Conservation (phyloP, 2,888 invertebrate genomes). For the Phasia obesa region DNA sequence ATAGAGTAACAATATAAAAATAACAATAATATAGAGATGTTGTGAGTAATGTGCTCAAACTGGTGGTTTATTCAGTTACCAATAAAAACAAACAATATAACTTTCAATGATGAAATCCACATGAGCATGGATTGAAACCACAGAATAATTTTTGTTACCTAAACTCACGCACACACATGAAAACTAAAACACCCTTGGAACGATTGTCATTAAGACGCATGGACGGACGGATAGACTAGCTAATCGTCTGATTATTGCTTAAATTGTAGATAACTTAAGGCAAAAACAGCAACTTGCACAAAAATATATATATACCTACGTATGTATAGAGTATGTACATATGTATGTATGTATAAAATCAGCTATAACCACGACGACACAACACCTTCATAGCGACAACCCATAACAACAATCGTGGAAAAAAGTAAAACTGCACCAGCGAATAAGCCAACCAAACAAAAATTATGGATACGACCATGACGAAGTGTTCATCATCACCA, state of each 20-base stretch:
- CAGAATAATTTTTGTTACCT: conserved; percentile 36
- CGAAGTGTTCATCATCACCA: conserved; percentile 57
- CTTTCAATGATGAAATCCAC: conserved; percentile 48
- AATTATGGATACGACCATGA: conserved; percentile 56
- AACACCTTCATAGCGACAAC: conserved; percentile 37
- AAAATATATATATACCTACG: conserved; percentile 60
- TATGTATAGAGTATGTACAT: no score
- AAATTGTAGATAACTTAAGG: conserved; percentile 36
- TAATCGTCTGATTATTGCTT: conserved; percentile 8
- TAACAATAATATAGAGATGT: conserved; percentile 38
- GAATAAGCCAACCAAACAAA: conserved; percentile 47
- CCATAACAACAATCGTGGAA: conserved; percentile 34
- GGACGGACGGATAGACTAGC: conserved; percentile 5
- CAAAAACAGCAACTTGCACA: conserved; percentile 62
- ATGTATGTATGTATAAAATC: conserved; percentile 39
- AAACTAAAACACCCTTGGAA: conserved; percentile 53
- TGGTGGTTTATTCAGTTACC: conserved; percentile 51
- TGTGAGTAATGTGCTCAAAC: conserved; percentile 51
- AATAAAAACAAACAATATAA: conserved; percentile 7
- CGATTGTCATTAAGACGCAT: not conserved
- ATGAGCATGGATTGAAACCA: conserved; percentile 48
- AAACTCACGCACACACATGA: conserved; percentile 5
- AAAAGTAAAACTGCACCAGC: conserved; percentile 37
- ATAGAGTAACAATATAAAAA: conserved; percentile 5
- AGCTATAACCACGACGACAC: conserved; percentile 43